Evolutionary conservation across 2,888 invertebrate species (phyloP), one percentile per base, ranked within the genome.

Genomic region (Orthosia cruda): DNA sequence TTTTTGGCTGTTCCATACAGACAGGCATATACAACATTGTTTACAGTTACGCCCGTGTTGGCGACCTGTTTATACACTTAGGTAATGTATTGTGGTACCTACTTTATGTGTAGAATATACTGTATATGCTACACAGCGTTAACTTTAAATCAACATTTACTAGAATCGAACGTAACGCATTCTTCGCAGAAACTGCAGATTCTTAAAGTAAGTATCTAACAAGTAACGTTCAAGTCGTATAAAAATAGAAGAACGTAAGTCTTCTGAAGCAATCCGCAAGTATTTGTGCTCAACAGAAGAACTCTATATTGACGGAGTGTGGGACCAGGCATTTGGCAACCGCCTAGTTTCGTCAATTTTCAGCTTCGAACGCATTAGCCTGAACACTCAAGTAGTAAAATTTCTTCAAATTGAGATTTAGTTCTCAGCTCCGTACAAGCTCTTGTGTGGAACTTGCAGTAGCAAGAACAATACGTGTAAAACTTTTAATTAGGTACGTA

Each of bases 351-450:
- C 13, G 15, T 26, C 18, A 26, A 62, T 54, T n/a, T 67, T 59
- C 57, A 47, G 23, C 47, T 69, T 61, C 66, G 67, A 73, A 66
- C 47, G 54, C 74, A 80, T 71, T 71, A 74, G n/a, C 58, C 55
- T 49, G 57, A 71, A 69, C 55, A 50, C 61, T 61, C 65, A 69
- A 76, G 79, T 57, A 75, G 66, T 40, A 76, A 88, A 84, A 50
- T 86, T 86, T 77, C 80, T 66, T 75, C 64, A 77, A 79, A 80
- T 80, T 74, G 69, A 78, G 75, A 85, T 86, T 74, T 71, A 83
- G 78, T 71, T 81, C 68, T 58, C 20, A 54, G 59, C 59, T 64
- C 16, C 20, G 45, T 59, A 54, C 63, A 45, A 65, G 67, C 54
- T 74, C 62, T 71, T 70, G 73, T 72, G 74, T 77, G 75, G 66